A percentile compares a stretch with the other conserved stretches of the same genome.
Evolutionary conservation across 2,113 vertebrate species (phyloP).

Genomic region (Micromys minutus): DNA sequence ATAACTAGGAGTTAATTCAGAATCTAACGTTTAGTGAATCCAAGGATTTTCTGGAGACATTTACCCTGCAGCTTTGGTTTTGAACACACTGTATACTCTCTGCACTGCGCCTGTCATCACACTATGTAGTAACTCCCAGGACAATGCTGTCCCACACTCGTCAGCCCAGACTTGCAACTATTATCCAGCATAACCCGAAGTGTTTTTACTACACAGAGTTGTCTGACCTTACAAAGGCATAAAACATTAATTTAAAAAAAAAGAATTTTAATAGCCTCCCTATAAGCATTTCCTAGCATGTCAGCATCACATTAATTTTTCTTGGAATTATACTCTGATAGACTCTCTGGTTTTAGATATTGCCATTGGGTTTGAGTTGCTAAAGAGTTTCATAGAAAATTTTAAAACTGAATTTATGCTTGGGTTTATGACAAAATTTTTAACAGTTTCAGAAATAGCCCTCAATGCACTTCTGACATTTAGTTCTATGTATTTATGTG

Average conservation of each 20-base stretch:
- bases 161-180: not conserved
- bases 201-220: not conserved
- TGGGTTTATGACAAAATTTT: not conserved
- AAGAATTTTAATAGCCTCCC: not conserved
- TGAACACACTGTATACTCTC: not conserved
- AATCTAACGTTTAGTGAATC: not conserved
- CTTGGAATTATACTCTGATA: not conserved
- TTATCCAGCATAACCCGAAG: not conserved
- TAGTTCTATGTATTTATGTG: not conserved
- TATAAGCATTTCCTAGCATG: not conserved
- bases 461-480: not conserved
- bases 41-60: not conserved
- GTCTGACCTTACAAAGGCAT: not conserved
- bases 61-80: not conserved
- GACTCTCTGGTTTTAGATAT: not conserved
- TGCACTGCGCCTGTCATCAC: not conserved
- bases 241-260: not conserved
- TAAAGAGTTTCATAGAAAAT: not conserved
- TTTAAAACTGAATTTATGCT: not conserved
- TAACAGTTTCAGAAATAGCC: not conserved
- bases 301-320: not conserved
- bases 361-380: not conserved
- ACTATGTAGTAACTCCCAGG: not conserved
- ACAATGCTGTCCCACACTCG: no score
- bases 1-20: not conserved